A percentile compares a stretch with the other conserved stretches of the same genome.
Evolutionary conservation across 2,888 invertebrate species (phyloP).

Genomic region (Polydrusus cervinus): DNA sequence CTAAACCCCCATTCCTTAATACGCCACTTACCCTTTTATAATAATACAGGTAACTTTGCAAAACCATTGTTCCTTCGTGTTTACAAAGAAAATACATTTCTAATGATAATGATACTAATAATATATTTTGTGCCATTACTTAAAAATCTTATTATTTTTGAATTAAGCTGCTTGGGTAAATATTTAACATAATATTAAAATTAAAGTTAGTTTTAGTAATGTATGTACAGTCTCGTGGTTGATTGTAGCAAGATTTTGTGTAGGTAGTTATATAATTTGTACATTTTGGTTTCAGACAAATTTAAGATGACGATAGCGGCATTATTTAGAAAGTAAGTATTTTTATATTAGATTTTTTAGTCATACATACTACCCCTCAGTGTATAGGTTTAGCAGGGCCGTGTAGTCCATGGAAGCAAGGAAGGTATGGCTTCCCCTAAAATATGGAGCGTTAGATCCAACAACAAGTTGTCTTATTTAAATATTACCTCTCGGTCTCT

Average conservation of each 20-base stretch:
- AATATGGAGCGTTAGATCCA: too few species aligned
- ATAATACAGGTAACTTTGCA: too few species aligned
- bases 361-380: too few species aligned
- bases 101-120: neutral
- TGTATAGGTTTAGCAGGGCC: too few species aligned
- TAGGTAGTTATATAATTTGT: conserved; percentile 8
- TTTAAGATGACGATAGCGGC: conserved; percentile 18
- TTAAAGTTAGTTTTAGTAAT: neutral
- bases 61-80: too few species aligned
- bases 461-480: too few species aligned
- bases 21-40: neutral
- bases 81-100: neutral
- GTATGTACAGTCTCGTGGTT: neutral
- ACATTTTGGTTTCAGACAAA: conserved; percentile 2
- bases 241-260: neutral
- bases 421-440: too few species aligned
- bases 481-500: too few species aligned
- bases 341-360: too few species aligned
- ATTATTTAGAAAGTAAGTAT: neutral
- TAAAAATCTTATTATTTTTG: conserved; percentile 11
- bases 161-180: conserved; percentile 8
- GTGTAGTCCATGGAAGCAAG: too few species aligned
- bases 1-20: too few species aligned
- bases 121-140: neutral
- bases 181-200: conserved; percentile 7